Evolutionary conservation across 2,797 vertebrate species (phyloP).

Genomic region (Clamator glandarius): DNA sequence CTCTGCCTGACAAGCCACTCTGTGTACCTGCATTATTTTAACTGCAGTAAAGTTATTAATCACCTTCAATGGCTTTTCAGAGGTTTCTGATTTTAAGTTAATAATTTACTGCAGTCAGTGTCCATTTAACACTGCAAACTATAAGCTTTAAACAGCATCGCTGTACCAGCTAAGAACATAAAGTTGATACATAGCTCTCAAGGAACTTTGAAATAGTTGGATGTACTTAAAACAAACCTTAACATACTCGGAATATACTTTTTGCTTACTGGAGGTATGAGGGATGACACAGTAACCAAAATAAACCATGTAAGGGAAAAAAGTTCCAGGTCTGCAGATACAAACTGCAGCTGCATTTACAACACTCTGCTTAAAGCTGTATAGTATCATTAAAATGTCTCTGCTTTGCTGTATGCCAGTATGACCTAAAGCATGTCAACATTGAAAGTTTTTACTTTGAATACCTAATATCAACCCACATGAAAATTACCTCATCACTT

Average conservation of each 20-base stretch:
- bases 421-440: background rate
- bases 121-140: background rate
- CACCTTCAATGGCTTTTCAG: background rate
- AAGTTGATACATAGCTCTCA: background rate
- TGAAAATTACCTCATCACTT: background rate
- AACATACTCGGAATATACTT: background rate
- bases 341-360: background rate
- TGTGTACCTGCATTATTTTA: background rate
- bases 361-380: background rate
- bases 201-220: background rate
- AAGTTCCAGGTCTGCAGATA: background rate
- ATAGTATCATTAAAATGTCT: background rate
- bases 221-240: background rate
- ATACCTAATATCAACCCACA: background rate
- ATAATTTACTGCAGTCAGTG: too few species aligned
- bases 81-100: background rate
- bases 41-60: background rate
- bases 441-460: background rate
- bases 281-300: background rate
- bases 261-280: background rate
- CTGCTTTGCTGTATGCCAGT: background rate
- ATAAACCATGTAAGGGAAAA: background rate
- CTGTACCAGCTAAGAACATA: background rate
- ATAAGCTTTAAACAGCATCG: background rate
- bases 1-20: background rate